A percentile compares a stretch with the other conserved stretches of the same genome.
Conservation (phyloP, 2,888 invertebrate genomes). For the Unio pictorum region DNA sequence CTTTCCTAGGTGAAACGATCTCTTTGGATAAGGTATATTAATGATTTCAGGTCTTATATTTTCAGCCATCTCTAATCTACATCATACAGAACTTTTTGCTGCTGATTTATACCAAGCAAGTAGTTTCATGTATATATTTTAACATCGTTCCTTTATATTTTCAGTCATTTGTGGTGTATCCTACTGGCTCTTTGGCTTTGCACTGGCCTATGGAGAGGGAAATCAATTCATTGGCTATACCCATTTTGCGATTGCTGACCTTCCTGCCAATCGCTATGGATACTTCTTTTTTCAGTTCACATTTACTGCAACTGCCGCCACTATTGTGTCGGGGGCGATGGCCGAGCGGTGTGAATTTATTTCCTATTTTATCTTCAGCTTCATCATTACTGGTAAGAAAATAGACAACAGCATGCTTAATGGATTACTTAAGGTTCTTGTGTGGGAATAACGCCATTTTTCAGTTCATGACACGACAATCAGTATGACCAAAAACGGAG, state of each 20-base stretch:
- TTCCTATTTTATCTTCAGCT: slow-evolving; percentile 74
- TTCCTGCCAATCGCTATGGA: slow-evolving; percentile 46
- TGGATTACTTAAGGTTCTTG: too few species aligned
- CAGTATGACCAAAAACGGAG: too few species aligned
- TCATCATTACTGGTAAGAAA: slow-evolving; percentile 73
- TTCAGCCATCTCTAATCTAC: too few species aligned
- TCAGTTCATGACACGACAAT: too few species aligned
- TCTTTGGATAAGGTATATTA: too few species aligned
- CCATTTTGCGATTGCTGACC: slow-evolving; percentile 43
- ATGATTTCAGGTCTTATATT: too few species aligned
- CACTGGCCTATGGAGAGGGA: slow-evolving; percentile 53
- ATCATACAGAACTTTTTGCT: too few species aligned
- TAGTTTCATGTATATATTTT: too few species aligned
- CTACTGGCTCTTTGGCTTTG: slow-evolving; percentile 56
- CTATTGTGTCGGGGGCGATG: slow-evolving; percentile 75
- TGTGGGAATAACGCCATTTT: too few species aligned
- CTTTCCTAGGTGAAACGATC: too few species aligned
- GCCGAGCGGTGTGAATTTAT: slow-evolving; percentile 75
- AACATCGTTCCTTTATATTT: not conserved
- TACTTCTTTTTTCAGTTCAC: slow-evolving; percentile 75
- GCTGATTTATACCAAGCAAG: too few species aligned
- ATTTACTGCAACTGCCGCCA: slow-evolving; percentile 76
- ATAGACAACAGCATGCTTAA: too few species aligned
- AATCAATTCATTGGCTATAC: slow-evolving; percentile 70
- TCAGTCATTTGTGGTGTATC: slow-evolving; percentile 54